Conservation (phyloP, 2,113 vertebrate species). For the Callipepla californica region DNA sequence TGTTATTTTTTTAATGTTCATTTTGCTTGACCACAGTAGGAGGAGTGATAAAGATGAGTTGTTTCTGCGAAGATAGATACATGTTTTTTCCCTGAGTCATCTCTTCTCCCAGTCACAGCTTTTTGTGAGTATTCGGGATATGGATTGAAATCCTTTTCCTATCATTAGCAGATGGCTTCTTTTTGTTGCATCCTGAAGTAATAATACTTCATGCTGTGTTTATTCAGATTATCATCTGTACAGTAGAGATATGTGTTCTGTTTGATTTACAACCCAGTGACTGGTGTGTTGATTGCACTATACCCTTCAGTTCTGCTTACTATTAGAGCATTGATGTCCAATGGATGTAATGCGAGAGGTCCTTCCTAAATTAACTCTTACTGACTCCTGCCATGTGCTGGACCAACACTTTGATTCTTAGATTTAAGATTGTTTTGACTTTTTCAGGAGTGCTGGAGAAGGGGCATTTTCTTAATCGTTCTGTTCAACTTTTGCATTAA, state of each 20-base stretch:
- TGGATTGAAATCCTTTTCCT: not conserved
- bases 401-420: not conserved
- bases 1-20: too few relatives aligned
- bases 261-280: not conserved
- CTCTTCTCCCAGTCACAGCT: not conserved
- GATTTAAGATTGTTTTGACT: not conserved
- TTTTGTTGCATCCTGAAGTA: not conserved
- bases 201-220: not conserved
- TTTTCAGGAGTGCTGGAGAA: not conserved
- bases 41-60: not conserved
- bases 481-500: not conserved
- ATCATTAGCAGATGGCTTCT: not conserved
- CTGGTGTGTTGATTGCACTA: not conserved
- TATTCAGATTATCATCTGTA: conserved; percentile 25
- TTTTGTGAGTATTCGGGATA: not conserved
- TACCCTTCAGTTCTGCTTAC: not conserved
- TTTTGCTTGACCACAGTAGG: not conserved
- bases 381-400: not conserved
- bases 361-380: not conserved
- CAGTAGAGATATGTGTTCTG: not conserved
- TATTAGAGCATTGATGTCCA: not conserved
- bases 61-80: not conserved
- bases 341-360: not conserved
- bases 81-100: not conserved
- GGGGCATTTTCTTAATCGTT: not conserved